phyloP scores from a whole-genome alignment of 2,888 invertebrate genomes.

The Dorcus parallelipipedus region DNA sequence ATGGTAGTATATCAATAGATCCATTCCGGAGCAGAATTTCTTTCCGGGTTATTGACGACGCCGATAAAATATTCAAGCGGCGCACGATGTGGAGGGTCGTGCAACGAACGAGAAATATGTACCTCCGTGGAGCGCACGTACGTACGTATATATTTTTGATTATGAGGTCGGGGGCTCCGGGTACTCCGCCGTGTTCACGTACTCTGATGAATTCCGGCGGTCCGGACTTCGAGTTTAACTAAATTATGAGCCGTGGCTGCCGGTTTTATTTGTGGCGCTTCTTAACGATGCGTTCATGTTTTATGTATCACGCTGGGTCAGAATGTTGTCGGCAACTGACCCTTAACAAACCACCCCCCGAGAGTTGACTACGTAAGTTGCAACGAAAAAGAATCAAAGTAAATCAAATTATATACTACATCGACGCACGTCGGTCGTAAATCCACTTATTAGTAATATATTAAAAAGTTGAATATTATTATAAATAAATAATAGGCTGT shows the following conservation, averaged over 20 bases:
- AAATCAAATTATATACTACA: no score
- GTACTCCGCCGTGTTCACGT: not conserved
- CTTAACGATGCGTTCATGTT: conserved; percentile 38
- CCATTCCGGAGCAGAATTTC: no score
- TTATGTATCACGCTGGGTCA: conserved; percentile 33
- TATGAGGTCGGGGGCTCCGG: not conserved
- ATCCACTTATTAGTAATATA: no score
- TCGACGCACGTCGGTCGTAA: no score
- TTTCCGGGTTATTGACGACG: not conserved
- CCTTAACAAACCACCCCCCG: conserved; percentile 27
- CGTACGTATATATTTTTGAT: not conserved
- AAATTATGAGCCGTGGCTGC: conserved; percentile 30
- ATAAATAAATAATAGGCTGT: no score
- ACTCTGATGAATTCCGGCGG: not conserved
- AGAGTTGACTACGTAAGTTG: conserved; percentile 9
- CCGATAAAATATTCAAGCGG: not conserved
- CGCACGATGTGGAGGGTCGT: not conserved
- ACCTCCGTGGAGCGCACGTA: no score
- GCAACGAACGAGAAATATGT: not conserved
- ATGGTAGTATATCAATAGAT: no score
- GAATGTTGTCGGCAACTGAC: conserved; percentile 12
- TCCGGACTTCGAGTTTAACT: conserved; percentile 26
- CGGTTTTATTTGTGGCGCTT: conserved; percentile 33
- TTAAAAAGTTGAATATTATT: no score
- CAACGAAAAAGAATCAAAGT: not conserved